A percentile compares a stretch with the other conserved stretches of the same genome.
Evolutionary conservation across 2,797 vertebrate genomes (phyloP).

Genomic region (Lacerta agilis): DNA sequence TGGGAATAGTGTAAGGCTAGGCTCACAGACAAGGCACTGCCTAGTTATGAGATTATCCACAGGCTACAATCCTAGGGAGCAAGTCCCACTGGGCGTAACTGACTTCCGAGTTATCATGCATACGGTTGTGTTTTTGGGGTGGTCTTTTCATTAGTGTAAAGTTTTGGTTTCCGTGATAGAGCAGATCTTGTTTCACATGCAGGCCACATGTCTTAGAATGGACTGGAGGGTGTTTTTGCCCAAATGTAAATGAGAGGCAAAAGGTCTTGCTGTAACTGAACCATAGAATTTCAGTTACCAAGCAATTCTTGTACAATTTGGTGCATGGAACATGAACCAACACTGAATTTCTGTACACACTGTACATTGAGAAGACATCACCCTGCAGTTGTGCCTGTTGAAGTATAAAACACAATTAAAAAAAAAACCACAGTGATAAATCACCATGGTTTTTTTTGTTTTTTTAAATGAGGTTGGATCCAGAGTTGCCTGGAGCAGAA

Average conservation of each 20-base stretch:
- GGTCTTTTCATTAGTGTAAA: not conserved
- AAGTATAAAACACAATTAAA: not conserved
- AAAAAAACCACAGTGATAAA: not conserved
- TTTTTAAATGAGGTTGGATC: too few relatives aligned
- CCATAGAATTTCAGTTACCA: not conserved
- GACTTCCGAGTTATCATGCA: not conserved
- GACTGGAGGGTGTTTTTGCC: not conserved
- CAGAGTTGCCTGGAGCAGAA: too few relatives aligned
- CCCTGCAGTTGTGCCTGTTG: not conserved
- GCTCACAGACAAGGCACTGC: not conserved
- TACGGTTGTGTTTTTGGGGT: not conserved
- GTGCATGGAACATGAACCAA: not conserved
- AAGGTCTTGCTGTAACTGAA: not conserved
- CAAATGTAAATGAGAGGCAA: not conserved
- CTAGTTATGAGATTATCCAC: not conserved
- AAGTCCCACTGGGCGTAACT: not conserved
- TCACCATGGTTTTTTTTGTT: accelerated
- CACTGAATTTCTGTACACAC: not conserved
- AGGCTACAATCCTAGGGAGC: not conserved
- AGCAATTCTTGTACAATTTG: not conserved
- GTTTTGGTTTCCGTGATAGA: not conserved
- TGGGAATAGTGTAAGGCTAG: not conserved
- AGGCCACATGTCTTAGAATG: not conserved
- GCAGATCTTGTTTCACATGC: not conserved
- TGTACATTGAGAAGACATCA: not conserved